A percentile compares a stretch with the other conserved stretches of the same genome.
These are phyloP conservation scores for Malurus melanocephalus DNA, from an alignment of 2,113 vertebrate species.

Conservation along the genomic window DNA sequence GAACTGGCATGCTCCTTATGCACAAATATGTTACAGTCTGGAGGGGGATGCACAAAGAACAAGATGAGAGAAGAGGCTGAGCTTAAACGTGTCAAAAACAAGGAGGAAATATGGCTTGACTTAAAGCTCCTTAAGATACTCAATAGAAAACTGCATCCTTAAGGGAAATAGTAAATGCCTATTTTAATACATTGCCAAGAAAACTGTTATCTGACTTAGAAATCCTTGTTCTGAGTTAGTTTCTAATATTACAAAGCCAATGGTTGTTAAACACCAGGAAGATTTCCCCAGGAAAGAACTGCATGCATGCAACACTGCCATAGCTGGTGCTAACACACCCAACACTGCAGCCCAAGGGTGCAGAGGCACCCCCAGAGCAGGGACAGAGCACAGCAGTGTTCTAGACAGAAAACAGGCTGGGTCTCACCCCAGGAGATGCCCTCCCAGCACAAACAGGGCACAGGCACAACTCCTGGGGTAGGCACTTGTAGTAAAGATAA, in stretches of 20 bases:
- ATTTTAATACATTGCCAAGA: neutral
- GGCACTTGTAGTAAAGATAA: neutral
- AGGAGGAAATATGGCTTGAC: neutral
- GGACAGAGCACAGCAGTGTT: fast-evolving
- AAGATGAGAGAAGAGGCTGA: neutral
- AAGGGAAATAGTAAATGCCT: neutral
- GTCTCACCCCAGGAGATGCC: neutral
- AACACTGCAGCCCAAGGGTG: neutral
- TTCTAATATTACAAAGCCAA: neutral
- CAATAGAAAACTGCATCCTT: neutral
- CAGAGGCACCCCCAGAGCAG: neutral
- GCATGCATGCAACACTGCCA: neutral
- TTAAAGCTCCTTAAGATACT: neutral
- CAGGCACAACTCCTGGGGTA: neutral
- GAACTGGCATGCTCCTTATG: neutral
- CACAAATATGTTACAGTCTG: neutral
- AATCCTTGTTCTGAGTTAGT: neutral
- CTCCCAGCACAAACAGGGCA: neutral
- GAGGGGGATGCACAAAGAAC: neutral
- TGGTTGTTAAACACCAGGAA: neutral
- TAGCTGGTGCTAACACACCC: neutral
- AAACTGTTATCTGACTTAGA: neutral
- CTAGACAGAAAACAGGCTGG: neutral
- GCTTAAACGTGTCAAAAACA: neutral
- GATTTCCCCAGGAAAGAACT: neutral